A percentile compares a stretch with the other conserved stretches of the same genome.
phyloP scores from a whole-genome alignment of 1,140 invertebrate species.

The Drosophila pseudoobscura region DNA sequence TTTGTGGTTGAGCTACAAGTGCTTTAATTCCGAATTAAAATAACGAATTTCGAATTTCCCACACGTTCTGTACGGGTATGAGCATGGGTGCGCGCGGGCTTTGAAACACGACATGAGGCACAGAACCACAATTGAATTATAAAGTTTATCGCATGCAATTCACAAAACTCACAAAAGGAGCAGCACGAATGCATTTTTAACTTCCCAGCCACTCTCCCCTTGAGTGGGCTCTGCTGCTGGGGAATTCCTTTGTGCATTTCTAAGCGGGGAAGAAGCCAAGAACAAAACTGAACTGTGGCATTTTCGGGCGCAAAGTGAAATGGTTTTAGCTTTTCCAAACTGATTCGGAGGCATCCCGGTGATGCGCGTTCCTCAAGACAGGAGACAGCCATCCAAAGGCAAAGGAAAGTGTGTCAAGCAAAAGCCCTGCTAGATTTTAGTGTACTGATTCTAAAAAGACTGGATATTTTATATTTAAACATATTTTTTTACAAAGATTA shows the following conservation, averaged over 20 bases:
- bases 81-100: conserved; percentile 32
- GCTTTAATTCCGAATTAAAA: conserved; percentile 28
- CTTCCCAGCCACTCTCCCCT: conserved; percentile 17
- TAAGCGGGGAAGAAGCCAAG: conserved; percentile 22
- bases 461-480: too few relatives aligned
- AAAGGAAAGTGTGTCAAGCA: too few relatives aligned
- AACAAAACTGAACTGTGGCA: conserved; percentile 24
- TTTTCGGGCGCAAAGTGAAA: conserved; percentile 39
- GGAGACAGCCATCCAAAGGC: background rate
- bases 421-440: too few relatives aligned
- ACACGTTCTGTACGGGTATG: too few relatives aligned
- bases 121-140: conserved; percentile 68
- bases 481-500: background rate
- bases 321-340: conserved; percentile 32
- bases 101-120: conserved; percentile 41
- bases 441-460: too few relatives aligned
- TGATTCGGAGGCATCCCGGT: conserved; percentile 8
- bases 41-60: conserved; percentile 1
- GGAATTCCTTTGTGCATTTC: conserved; percentile 69
- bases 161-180: conserved; percentile 20
- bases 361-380: too few relatives aligned
- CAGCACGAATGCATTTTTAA: conserved; percentile 65
- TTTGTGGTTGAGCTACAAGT: conserved; percentile 38
- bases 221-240: conserved; percentile 7
- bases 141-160: conserved; percentile 65